phyloP scores from a whole-genome alignment of 2,888 invertebrate genomes.

The Scaptodrosophila latifasciaeformis region DNA sequence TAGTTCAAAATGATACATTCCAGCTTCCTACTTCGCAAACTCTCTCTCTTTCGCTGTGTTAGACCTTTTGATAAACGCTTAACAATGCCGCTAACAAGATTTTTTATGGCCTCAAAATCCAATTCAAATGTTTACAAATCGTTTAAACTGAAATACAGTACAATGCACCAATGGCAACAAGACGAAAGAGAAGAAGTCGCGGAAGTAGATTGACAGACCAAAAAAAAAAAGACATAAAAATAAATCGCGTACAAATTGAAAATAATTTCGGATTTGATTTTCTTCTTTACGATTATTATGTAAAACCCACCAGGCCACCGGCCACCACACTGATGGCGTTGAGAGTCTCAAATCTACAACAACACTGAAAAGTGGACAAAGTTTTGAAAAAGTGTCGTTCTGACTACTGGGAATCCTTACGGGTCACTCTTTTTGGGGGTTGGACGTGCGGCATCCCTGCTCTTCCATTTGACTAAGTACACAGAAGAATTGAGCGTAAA shows the following conservation, averaged over 20 bases:
- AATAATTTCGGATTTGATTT: slow-evolving; percentile 72
- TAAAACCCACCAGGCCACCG: slow-evolving; percentile 6
- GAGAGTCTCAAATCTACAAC: too few relatives aligned
- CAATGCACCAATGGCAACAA: slow-evolving; percentile 11
- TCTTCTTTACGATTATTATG: slow-evolving; percentile 67
- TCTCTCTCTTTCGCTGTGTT: too few relatives aligned
- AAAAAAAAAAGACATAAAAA: slow-evolving; percentile 64
- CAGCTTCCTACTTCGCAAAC: background rate
- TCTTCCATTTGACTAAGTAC: slow-evolving; percentile 66
- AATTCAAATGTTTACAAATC: slow-evolving; percentile 73
- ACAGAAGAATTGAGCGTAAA: slow-evolving; percentile 59
- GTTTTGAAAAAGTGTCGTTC: slow-evolving; percentile 33
- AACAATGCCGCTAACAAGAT: slow-evolving; percentile 57
- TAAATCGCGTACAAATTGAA: slow-evolving; percentile 74
- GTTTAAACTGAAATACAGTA: slow-evolving; percentile 56
- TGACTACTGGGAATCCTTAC: slow-evolving; percentile 14
- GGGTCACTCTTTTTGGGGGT: slow-evolving; percentile 11
- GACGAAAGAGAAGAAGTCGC: slow-evolving; percentile 4
- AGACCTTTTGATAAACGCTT: slow-evolving; percentile 47
- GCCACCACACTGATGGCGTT: slow-evolving; percentile 12
- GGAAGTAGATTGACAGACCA: slow-evolving; percentile 21
- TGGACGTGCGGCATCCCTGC: slow-evolving; percentile 9
- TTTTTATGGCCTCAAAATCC: slow-evolving; percentile 69
- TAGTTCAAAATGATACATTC: background rate
- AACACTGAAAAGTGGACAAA: slow-evolving; percentile 44